Conservation (phyloP, 2,888 invertebrate genomes). For the Heteromyza rotundicornis region DNA sequence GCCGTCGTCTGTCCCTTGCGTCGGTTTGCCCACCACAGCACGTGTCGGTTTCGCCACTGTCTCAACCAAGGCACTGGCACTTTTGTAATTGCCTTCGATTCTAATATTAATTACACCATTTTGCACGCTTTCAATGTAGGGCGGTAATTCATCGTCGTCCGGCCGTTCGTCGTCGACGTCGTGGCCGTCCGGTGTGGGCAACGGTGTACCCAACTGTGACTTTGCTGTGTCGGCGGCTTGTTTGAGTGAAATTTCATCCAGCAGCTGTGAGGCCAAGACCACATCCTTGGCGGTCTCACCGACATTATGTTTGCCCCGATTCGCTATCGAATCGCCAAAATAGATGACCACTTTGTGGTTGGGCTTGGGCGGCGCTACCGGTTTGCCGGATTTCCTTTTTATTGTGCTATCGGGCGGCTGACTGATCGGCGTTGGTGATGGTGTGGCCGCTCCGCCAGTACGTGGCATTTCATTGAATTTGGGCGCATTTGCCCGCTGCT, state of each 20-base stretch:
- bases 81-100: conserved; percentile 69
- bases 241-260: conserved; percentile 21
- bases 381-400: conserved; percentile 37
- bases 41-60: conserved; percentile 55
- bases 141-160: conserved; percentile 60
- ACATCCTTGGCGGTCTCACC: conserved; percentile 26
- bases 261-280: conserved; percentile 26
- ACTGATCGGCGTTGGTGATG: conserved; percentile 53
- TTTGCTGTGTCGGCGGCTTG: conserved; percentile 8
- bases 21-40: conserved; percentile 49
- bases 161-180: neutral
- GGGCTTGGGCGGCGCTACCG: conserved; percentile 55
- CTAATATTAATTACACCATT: conserved; percentile 69
- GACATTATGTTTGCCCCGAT: conserved; percentile 33
- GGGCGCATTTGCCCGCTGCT: conserved; percentile 39
- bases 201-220: neutral
- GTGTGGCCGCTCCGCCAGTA: conserved; percentile 41
- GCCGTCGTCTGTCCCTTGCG: conserved; percentile 48
- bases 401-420: conserved; percentile 40
- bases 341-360: conserved; percentile 76
- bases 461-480: conserved; percentile 20
- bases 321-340: conserved; percentile 71
- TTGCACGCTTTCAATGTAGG: conserved; percentile 62
- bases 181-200: neutral
- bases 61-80: conserved; percentile 70